Conservation (phyloP, 2,797 vertebrate genomes). For the Sebastes ruberrimus region DNA sequence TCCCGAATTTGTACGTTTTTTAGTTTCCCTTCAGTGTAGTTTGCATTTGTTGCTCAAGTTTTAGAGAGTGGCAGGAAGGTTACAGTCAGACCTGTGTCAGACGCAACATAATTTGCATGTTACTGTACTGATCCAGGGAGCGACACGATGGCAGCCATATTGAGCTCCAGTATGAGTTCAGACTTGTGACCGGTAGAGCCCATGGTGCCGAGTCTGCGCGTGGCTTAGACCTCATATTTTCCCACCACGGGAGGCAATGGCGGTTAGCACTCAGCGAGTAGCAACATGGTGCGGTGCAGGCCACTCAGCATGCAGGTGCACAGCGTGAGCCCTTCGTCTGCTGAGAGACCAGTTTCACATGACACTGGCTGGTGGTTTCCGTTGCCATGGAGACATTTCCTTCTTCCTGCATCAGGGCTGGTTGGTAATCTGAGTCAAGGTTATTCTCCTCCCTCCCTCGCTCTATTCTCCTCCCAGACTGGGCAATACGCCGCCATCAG, state of each 20-base stretch:
- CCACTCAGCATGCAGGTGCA: constrained; percentile 73
- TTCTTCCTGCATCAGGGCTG: constrained; percentile 87
- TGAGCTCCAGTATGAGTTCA: constrained; percentile 50
- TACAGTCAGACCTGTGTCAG: neutral
- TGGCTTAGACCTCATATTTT: constrained; percentile 55
- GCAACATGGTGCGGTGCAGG: constrained; percentile 49
- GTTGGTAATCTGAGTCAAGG: constrained; percentile 89
- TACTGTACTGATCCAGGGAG: constrained; percentile 1
- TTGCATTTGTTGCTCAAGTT: neutral
- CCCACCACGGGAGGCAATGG: constrained; percentile 47
- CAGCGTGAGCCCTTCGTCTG: constrained; percentile 73
- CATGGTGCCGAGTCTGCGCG: constrained; percentile 20
- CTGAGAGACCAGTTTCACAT: constrained; percentile 85
- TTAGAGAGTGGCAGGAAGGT: neutral
- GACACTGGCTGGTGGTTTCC: constrained; percentile 89
- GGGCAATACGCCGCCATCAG: constrained; percentile 68
- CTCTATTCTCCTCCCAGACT: constrained; percentile 57
- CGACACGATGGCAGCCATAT: constrained; percentile 39
- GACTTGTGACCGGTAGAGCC: constrained; percentile 50
- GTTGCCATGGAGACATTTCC: constrained; percentile 93
- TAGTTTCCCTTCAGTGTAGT: neutral
- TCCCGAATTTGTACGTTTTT: neutral
- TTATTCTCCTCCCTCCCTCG: constrained; percentile 75
- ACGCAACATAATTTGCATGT: constrained; percentile 8
- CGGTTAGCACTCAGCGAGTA: constrained; percentile 49